phyloP scores from a whole-genome alignment of 1,140 invertebrate species.

The Nixonia krombeini region DNA sequence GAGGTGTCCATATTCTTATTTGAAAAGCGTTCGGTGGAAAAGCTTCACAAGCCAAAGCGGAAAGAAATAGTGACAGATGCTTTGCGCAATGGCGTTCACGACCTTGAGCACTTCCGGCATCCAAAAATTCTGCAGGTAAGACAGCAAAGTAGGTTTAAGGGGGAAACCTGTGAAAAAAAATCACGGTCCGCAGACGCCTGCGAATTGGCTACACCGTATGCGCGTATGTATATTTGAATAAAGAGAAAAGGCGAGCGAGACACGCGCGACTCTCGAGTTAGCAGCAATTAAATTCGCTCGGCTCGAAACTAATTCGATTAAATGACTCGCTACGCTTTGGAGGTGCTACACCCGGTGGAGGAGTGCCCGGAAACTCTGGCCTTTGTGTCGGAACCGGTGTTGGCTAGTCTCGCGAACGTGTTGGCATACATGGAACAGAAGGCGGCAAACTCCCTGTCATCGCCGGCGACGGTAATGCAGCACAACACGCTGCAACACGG shows the following conservation, averaged over 20 bases:
- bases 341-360: slow-evolving; percentile 83
- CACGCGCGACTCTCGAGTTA: no score
- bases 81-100: slow-evolving; percentile 84
- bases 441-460: slow-evolving; percentile 51
- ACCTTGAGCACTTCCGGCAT: slow-evolving; percentile 89
- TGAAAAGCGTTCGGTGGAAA: slow-evolving; percentile 94
- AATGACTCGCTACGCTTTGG: slow-evolving; percentile 1
- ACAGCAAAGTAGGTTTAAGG: neutral
- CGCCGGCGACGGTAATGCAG: slow-evolving; percentile 25
- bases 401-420: slow-evolving; percentile 90
- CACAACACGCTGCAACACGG: slow-evolving; percentile 49
- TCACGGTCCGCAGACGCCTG: no score
- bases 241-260: no score
- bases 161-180: no score
- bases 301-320: no score
- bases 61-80: slow-evolving; percentile 94
- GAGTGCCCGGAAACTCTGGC: slow-evolving; percentile 89
- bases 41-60: slow-evolving; percentile 93
- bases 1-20: slow-evolving; percentile 96
- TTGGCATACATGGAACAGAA: slow-evolving; percentile 79
- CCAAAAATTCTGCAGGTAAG: slow-evolving; percentile 83
- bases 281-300: no score
- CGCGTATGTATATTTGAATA: no score
- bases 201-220: no score
- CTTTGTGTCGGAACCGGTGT: slow-evolving; percentile 91